Evolutionary conservation across 1,140 invertebrate species (phyloP), one percentile per base, ranked within the genome.

Genomic region (Anagrus nilaparvatae): DNA sequence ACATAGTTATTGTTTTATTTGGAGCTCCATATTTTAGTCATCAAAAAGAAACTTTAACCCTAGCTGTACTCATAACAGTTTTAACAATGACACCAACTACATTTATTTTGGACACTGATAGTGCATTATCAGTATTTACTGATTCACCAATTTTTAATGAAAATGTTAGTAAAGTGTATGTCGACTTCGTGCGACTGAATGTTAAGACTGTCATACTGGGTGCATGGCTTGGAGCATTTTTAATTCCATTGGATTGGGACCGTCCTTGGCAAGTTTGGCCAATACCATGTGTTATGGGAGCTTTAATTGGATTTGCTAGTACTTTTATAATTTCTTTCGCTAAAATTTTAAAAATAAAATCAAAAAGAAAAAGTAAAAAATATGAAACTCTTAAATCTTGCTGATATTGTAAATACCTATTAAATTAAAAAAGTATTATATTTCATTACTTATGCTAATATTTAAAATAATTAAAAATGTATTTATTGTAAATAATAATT

Each of bases 211-310:
- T 81, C 13, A 52, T 92, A 10, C 56, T 88, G 24, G 89, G 90
- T n/a, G 78, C 87, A 9, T 95, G 89, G 88, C 53, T 86, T 7
- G 87, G 89, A 13, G 84, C 87, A 18, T 74, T 87, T 47, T 80
- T 87, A 1, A 88, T 94, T 45, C 90, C 90, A 18, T 64, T 96
- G 9, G 90, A 96, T 61, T 96, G 91, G 91, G 86, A 94, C 60
- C 73, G 81, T 44, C 81, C 84, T 1, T 96, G 89, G 88, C 89
- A 86, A 67, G 65, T 61, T 38, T 88, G 86, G 85, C 85, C 85
- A 1, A 77, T 86, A 51, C 82, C 84, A 5, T 84, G 81, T 54
- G 72, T 75, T 40, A 63, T 78, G 7, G 83, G 83, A 35, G 77
- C 81, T n/a, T 53, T 84, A 5, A 45, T 75, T 40, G 82, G 82